Evolutionary conservation across 2,888 invertebrate species (phyloP), one percentile per base, ranked within the genome.

Genomic region (Caenorhabditis japonica): DNA sequence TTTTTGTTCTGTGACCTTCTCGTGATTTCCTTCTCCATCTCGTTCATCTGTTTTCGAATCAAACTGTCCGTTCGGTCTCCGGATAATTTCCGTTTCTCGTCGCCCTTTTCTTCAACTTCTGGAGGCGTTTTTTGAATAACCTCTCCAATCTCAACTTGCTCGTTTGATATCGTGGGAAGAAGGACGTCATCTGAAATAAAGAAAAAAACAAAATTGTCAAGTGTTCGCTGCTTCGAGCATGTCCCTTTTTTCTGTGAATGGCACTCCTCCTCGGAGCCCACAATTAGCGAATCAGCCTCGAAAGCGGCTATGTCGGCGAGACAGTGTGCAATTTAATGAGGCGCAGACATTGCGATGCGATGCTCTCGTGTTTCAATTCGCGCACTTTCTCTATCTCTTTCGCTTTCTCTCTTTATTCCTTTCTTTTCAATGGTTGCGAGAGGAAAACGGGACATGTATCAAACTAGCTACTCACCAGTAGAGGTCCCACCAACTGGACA

Each of bases 1-100:
- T 87, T 85, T 68, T 87, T 83, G 69, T 87, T 87, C 68, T 86
- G 84, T 33, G 84, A 82, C 58, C 88, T 79, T 74, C 88, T 86
- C 75, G 92, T 90, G 86, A 92, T 91, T 90, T 93, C 91, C 86
- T 92, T 90, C 90, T 93, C 91, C 84, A 93, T 91, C 89, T 93
- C 92, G 74, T 91, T 90, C 89, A 93, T 91, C 90, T 93, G 91
- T 88, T 93, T 89, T 82, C 90, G 89, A 86, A 90, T 90, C 56
- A 90, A 86, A 33, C 78, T 82, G 27, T 82, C 73, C n/a, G 85
- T 85, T 27, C 79, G 72, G 43, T 79, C 79, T 7, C 66, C 66
- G 0, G 75, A 74, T 17, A 58, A 47, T 19, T 62, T 64, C 34
- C 77, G 15, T 19, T 80, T 68, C 39, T 53, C 74, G 10, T 71